Conservation (phyloP, 2,113 vertebrate genomes). For the Lota lota region DNA sequence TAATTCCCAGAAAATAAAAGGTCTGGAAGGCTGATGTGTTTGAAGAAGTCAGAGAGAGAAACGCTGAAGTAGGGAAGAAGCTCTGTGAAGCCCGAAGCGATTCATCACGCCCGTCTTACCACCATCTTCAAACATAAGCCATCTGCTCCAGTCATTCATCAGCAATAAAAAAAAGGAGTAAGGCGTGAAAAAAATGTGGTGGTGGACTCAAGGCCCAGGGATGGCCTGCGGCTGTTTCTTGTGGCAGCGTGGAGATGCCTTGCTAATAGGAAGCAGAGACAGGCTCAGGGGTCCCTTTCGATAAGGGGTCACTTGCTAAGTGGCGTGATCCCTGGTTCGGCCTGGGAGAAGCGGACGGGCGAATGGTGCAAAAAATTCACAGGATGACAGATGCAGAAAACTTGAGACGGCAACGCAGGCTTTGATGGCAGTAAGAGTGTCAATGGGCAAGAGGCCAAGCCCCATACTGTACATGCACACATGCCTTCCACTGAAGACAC, state of each 20-base stretch:
- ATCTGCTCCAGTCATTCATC: slow-evolving; percentile 93
- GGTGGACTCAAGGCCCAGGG: slow-evolving; percentile 72
- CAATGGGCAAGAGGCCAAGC: neutral
- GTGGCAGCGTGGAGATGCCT: slow-evolving; percentile 73
- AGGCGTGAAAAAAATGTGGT: slow-evolving; percentile 75
- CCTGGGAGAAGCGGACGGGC: slow-evolving; percentile 2
- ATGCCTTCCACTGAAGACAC: neutral
- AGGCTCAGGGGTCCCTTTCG: slow-evolving; percentile 34
- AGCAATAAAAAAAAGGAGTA: slow-evolving; percentile 80
- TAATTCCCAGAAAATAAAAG: neutral
- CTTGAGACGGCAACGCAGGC: slow-evolving; percentile 3
- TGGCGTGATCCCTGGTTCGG: slow-evolving; percentile 26
- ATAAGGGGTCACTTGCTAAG: slow-evolving; percentile 46
- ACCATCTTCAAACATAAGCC: slow-evolving; percentile 90
- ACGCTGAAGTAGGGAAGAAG: slow-evolving; percentile 5
- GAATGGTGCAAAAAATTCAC: neutral
- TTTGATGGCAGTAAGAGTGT: no score
- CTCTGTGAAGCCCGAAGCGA: slow-evolving; percentile 75
- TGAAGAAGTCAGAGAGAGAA: neutral
- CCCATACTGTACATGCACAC: slow-evolving; percentile 3
- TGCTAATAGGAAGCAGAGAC: slow-evolving; percentile 85
- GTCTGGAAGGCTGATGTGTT: slow-evolving; percentile 18
- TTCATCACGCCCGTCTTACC: slow-evolving; percentile 86
- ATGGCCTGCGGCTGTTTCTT: slow-evolving; percentile 82
- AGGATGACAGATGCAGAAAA: slow-evolving; percentile 9